phyloP scores from a whole-genome alignment of 2,797 vertebrate genomes.

The Potorous gilbertii region DNA sequence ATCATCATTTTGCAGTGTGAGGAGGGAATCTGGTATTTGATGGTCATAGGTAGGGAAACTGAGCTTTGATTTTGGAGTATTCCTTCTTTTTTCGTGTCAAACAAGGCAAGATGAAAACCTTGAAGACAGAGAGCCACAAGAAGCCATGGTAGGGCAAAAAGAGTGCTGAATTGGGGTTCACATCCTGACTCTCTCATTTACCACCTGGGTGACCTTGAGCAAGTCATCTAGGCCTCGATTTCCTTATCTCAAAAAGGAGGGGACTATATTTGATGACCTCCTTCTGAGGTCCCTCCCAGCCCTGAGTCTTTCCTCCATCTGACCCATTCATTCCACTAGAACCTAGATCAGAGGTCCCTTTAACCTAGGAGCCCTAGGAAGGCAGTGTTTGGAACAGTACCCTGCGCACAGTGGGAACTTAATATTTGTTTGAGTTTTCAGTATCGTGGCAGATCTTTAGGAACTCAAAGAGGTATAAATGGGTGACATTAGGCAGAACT shows the following conservation, averaged over 20 bases:
- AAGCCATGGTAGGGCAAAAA: not conserved
- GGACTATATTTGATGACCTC: not conserved
- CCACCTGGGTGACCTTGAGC: not conserved
- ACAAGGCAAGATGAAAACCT: not conserved
- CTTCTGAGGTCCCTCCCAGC: not conserved
- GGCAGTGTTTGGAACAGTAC: not conserved
- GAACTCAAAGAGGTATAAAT: not conserved
- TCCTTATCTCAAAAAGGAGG: not conserved
- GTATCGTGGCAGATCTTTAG: not conserved
- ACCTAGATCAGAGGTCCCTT: not conserved
- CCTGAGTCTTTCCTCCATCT: not conserved
- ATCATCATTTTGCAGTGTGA: not conserved
- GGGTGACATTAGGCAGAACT: not conserved
- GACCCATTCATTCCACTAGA: not conserved
- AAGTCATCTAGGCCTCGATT: not conserved
- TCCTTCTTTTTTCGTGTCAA: not conserved
- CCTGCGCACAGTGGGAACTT: not conserved
- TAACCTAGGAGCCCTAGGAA: not conserved
- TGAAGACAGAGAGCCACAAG: not conserved
- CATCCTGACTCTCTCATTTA: not conserved
- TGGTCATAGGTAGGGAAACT: not conserved
- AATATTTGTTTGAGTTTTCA: not conserved
- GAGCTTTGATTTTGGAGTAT: not conserved
- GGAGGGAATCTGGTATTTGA: slow-evolving; percentile 3
- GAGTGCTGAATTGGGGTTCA: not conserved